These are phyloP conservation scores for Microchrysa polita DNA, from an alignment of 2,888 invertebrate genomes.

Conservation along the genomic window DNA sequence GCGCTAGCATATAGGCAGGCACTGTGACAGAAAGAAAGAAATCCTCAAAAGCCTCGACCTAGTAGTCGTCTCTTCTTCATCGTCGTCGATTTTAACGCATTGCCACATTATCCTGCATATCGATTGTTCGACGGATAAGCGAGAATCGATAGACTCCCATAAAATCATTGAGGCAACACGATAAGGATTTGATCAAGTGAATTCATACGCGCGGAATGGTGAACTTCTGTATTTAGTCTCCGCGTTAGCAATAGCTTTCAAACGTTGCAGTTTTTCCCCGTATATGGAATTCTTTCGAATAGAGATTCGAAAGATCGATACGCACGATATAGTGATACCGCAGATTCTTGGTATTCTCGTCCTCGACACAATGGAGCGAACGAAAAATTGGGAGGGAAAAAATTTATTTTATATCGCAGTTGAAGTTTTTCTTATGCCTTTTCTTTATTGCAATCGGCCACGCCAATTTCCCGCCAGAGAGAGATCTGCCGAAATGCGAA, in stretches of 20 bases:
- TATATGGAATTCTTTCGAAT: no score
- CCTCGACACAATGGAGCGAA: not conserved
- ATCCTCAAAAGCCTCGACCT: not conserved
- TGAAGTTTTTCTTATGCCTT: slow-evolving; percentile 27
- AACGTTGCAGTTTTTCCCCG: no score
- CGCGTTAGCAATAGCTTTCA: no score
- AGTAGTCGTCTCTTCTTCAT: no score
- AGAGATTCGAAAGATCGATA: no score
- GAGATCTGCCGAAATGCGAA: not conserved
- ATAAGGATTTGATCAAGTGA: slow-evolving; percentile 43
- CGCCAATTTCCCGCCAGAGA: slow-evolving; percentile 2
- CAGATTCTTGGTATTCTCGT: not conserved
- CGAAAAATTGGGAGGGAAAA: no score
- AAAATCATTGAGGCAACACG: slow-evolving; percentile 41
- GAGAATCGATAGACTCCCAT: slow-evolving; percentile 41
- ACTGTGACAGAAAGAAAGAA: no score
- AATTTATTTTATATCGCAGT: slow-evolving; percentile 29
- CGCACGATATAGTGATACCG: no score
- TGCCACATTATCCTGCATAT: slow-evolving; percentile 28
- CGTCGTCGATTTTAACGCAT: slow-evolving; percentile 35
- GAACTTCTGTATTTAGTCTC: not conserved
- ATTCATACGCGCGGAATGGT: slow-evolving; percentile 5
- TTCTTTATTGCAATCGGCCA: slow-evolving; percentile 23
- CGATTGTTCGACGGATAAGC: slow-evolving; percentile 40
- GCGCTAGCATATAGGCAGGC: no score